A percentile compares a stretch with the other conserved stretches of the same genome.
phyloP scores from a whole-genome alignment of 2,888 invertebrate genomes.

The Drepanosiphum platanoidis region DNA sequence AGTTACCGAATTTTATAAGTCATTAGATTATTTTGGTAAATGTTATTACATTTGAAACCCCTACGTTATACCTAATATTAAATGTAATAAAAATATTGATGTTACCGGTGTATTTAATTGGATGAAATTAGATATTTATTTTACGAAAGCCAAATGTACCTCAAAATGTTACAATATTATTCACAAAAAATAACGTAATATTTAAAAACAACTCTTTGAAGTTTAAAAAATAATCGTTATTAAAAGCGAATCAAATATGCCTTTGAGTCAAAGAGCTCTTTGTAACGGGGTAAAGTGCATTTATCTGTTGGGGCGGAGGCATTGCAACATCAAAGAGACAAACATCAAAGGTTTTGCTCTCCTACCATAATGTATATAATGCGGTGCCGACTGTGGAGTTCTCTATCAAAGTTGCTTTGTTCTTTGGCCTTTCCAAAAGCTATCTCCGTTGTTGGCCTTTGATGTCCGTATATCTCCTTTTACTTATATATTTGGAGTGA shows the following conservation, averaged over 20 bases:
- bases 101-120: neutral
- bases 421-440: constrained; percentile 59
- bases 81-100: neutral
- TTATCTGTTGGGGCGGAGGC: constrained; percentile 52
- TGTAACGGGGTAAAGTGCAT: constrained; percentile 62
- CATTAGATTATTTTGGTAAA: constrained; percentile 21
- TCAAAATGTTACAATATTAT: constrained; percentile 8
- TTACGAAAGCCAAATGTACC: constrained; percentile 18
- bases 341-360: constrained; percentile 59
- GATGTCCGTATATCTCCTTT: constrained; percentile 61
- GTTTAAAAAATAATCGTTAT: constrained; percentile 60
- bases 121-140: constrained; percentile 14
- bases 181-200: constrained; percentile 27
- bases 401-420: constrained; percentile 59
- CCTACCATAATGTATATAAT: constrained; percentile 59
- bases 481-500: constrained; percentile 60
- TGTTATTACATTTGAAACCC: constrained; percentile 26
- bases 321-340: constrained; percentile 56
- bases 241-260: constrained; percentile 62
- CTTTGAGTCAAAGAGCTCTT: constrained; percentile 60
- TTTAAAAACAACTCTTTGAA: constrained; percentile 52
- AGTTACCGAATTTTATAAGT: constrained; percentile 17
- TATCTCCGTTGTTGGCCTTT: constrained; percentile 57
- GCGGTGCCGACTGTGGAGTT: constrained; percentile 54
- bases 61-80: neutral